Base-by-base conservation (phyloP, 2,113 vertebrate genomes). In the Dissostichus mawsoni region DNA sequence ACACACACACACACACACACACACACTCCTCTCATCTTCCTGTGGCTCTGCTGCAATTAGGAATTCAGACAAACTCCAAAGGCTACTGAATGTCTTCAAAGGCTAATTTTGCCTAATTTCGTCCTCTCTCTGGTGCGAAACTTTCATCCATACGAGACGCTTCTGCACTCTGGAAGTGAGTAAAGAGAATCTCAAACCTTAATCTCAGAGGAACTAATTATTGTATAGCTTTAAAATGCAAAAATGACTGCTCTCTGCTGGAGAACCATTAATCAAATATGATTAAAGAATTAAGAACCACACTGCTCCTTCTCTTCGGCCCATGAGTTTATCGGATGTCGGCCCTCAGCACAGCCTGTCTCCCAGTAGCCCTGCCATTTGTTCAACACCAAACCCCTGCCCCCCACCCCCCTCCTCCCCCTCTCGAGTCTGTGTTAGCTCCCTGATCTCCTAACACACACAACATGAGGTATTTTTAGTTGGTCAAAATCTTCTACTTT, bases 191-290 rank as follows among this genome's bases (percentile, higher is more conserved):
- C 87, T 92, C 65, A 80, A 83, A 84, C 76, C 94, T 94, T 93
- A 80, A 89, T 78, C 94, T 94, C 94, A 81, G 90, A 95, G 92
- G 94, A 95, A 90, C 91, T 95, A 88, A 94, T 95, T 95, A 95
- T 91, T 85, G 80, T 92, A 91, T 73, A 82, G 78, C 87, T 95
- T 93, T 90, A 92, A 93, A 91, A 92, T 91, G 90, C 82, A 90
- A 85, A 90, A 91, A 90, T 53, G 69, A 48, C 84, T 76, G 69
- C 44, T 74, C 78, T 84, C 91, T 88, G 81, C 80, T 76, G 79
- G 83, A 65, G 80, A 79, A 82, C 77, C 80, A 87, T 90, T 92
- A 80, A 93, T 94, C 89, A 93, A 86, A 93, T 89, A 90, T 94
- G 92, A 94, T 94, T 90, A 89, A 93, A 93, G 92, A 92, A 93